Evolutionary conservation across 2,797 vertebrate species (phyloP).

Genomic region (Pseudotriccus pelzelni): DNA sequence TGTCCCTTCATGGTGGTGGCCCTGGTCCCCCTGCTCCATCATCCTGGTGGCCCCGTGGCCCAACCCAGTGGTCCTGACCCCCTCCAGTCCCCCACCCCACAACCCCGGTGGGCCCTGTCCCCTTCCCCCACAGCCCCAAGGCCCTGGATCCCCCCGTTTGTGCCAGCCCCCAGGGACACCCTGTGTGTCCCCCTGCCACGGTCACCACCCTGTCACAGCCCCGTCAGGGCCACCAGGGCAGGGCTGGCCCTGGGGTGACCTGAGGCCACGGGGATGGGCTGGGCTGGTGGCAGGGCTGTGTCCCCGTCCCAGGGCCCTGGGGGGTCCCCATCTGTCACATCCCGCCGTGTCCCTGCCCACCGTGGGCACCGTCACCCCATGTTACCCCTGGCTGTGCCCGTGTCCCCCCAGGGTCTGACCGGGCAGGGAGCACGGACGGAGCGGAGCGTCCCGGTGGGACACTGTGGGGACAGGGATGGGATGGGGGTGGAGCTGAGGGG

Average conservation of each 20-base stretch:
- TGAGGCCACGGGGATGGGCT: neutral
- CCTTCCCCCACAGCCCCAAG: neutral
- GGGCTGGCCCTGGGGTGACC: neutral
- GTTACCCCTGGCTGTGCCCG: rapidly evolving
- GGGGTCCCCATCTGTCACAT: neutral
- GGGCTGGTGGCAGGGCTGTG: neutral
- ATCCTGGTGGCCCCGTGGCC: neutral
- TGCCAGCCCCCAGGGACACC: neutral
- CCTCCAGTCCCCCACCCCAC: neutral
- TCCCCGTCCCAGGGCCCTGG: rapidly evolving
- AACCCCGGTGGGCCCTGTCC: neutral
- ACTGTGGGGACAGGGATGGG: neutral
- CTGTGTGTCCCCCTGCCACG: neutral
- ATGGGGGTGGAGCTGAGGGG: neutral
- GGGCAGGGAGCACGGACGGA: neutral
- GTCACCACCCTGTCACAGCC: neutral
- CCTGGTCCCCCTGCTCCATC: neutral
- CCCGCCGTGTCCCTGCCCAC: neutral
- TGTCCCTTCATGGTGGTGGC: neutral
- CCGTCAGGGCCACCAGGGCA: neutral
- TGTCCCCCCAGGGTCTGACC: neutral
- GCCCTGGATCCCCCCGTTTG: neutral
- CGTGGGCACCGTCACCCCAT: rapidly evolving
- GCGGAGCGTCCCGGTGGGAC: neutral
- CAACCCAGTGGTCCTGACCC: neutral